These are phyloP conservation scores for Hippocampus comes DNA, from an alignment of 2,113 vertebrate genomes.

Conservation along the genomic window DNA sequence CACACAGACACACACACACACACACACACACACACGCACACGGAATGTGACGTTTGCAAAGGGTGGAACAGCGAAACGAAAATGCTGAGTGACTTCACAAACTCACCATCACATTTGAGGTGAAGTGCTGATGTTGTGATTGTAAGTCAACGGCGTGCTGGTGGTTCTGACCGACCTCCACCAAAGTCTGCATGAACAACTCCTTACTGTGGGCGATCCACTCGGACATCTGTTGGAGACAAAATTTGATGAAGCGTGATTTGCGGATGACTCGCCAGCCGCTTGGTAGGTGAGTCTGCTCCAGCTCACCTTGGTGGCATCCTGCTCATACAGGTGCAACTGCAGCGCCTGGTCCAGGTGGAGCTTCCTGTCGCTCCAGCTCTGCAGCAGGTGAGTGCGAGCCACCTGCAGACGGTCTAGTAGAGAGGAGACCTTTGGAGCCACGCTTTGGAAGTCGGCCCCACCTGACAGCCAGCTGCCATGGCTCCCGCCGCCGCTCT, in stretches of 20 bases:
- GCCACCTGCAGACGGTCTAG: constrained; percentile 92
- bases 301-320: constrained; percentile 87
- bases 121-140: constrained; percentile 96
- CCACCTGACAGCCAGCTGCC: constrained; percentile 93
- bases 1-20: constrained; percentile 10
- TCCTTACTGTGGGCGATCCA: constrained; percentile 99
- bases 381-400: constrained; percentile 66
- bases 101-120: constrained; percentile 95
- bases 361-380: constrained; percentile 70
- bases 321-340: constrained; percentile 93
- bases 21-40: neutral
- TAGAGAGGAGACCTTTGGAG: constrained; percentile 90
- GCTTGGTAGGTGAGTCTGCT: neutral
- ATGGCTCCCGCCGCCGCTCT: constrained; percentile 72
- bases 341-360: constrained; percentile 96
- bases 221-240: constrained; percentile 85
- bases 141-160: constrained; percentile 93
- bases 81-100: neutral
- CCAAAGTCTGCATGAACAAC: constrained; percentile 90
- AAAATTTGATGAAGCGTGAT: neutral
- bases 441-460: constrained; percentile 94
- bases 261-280: neutral
- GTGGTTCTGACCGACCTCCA: constrained; percentile 91
- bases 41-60: neutral
- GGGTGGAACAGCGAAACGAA: neutral